phyloP scores from a whole-genome alignment of 2,888 invertebrate genomes.

The Barypeithes pellucidus region DNA sequence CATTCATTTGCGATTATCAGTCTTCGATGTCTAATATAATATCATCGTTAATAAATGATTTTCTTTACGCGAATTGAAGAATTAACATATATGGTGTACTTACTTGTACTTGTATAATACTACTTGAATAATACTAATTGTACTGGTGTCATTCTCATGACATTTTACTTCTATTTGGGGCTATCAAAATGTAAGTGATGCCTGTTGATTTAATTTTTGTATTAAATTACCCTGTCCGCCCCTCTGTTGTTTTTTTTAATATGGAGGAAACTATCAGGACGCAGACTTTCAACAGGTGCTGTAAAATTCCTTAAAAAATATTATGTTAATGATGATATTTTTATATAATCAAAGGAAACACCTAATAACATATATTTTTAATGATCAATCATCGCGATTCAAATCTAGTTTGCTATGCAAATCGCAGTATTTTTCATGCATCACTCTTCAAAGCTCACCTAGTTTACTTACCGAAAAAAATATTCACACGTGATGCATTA shows the following conservation, averaged over 20 bases:
- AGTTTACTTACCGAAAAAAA: constrained; percentile 22
- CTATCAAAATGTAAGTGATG: too few species aligned
- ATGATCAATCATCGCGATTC: constrained; percentile 20
- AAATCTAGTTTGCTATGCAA: constrained; percentile 22
- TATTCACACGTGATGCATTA: neutral
- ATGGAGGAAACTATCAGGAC: too few species aligned
- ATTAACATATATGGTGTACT: too few species aligned
- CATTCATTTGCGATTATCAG: neutral
- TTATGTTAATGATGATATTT: constrained; percentile 11
- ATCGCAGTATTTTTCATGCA: constrained; percentile 13
- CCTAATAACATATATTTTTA: constrained; percentile 20
- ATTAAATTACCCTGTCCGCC: too few species aligned
- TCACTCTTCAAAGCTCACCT: constrained; percentile 21
- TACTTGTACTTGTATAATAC: too few species aligned
- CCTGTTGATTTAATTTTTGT: too few species aligned
- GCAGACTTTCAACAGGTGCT: neutral
- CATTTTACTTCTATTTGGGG: too few species aligned
- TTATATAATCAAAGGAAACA: constrained; percentile 6
- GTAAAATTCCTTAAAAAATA: neutral
- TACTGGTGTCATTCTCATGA: too few species aligned
- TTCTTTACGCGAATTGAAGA: too few species aligned
- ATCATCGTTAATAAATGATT: too few species aligned
- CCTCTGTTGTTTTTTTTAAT: too few species aligned
- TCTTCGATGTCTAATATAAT: neutral
- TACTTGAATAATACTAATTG: too few species aligned